Evolutionary conservation across 1,140 invertebrate genomes (phyloP), one percentile per base, ranked within the genome.

Genomic region (Brachionus koreanus): DNA sequence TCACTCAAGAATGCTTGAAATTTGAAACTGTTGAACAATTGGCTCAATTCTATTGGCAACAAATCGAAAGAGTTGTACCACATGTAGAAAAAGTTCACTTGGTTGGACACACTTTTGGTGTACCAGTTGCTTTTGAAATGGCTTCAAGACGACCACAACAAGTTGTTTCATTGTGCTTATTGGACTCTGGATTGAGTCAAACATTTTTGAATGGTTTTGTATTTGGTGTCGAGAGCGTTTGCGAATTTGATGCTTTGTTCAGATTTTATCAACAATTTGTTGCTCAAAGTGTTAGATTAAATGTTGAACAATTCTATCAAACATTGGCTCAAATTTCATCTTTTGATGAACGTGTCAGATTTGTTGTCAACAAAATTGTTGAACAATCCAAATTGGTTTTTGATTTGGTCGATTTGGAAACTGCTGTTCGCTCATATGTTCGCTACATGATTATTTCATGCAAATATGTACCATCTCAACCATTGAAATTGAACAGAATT

Each of bases 61-160:
- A 74, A 74, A 74, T 74, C 43, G 69, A 74, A 74, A 19, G 16
- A 46, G 37, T 74, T 29, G 39, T 74, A 13, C 69, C 69, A 74
- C 39, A 74, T 46, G 39, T 74, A n/a, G 39, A 74, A 43, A 43
- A 49, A 74, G 10, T 74, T 46, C 37, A 46, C 23, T 74, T 74
- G 25, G 37, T 43, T 19, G 69, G 69, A 33, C 69, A 74, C 42
- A 46, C 69, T 46, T 74, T 46, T 46, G 69, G 69, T 7, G 39
- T 74, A 13, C 69, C 69, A 74, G 69, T 74, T 74, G 69, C 69
- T 46, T 74, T 74, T 74, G 69, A 74, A 74, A 74, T 74, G 69
- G 37, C 69, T 29, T 74, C 25, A 46, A 33, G 42, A 35, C 39
- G 69, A 74, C 37, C 42, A 74, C 37, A 74, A 46, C 37, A 74